These are phyloP conservation scores for Tachina grossa DNA, from an alignment of 2,888 invertebrate genomes.

Conservation along the genomic window DNA sequence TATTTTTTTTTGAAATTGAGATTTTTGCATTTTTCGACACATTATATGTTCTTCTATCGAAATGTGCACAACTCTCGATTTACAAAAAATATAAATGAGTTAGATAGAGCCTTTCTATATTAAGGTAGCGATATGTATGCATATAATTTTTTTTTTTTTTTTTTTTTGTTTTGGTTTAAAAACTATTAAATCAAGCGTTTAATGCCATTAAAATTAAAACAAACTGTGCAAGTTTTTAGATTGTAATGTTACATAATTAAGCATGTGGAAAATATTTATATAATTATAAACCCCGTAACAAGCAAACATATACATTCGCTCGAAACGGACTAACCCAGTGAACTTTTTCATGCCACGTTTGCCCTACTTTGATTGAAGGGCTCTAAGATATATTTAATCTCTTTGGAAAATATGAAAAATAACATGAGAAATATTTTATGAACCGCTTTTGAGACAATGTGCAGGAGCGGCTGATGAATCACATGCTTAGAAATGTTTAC, in stretches of 20 bases:
- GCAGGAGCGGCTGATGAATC: not conserved
- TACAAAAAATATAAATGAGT: no score
- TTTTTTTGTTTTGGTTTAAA: conserved; percentile 5
- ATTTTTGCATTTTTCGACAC: no score
- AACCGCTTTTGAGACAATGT: not conserved
- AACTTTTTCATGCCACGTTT: not conserved
- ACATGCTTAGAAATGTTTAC: no score
- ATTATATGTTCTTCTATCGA: no score
- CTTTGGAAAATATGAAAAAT: no score
- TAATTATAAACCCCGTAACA: conserved; percentile 71
- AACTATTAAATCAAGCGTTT: conserved; percentile 57
- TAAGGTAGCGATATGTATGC: not conserved
- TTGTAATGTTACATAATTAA: conserved; percentile 71
- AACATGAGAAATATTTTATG: no score
- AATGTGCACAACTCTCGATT: no score
- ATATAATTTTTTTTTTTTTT: not conserved
- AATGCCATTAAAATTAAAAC: conserved; percentile 65
- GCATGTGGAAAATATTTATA: conserved; percentile 72
- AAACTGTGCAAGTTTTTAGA: not conserved
- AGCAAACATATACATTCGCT: not conserved
- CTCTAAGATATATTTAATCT: no score
- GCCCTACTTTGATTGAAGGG: no score
- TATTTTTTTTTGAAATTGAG: no score
- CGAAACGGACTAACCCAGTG: not conserved
- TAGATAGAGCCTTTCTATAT: no score